Evolutionary conservation across 2,888 invertebrate species (phyloP).

Genomic region (Acanthosoma haemorrhoidale): DNA sequence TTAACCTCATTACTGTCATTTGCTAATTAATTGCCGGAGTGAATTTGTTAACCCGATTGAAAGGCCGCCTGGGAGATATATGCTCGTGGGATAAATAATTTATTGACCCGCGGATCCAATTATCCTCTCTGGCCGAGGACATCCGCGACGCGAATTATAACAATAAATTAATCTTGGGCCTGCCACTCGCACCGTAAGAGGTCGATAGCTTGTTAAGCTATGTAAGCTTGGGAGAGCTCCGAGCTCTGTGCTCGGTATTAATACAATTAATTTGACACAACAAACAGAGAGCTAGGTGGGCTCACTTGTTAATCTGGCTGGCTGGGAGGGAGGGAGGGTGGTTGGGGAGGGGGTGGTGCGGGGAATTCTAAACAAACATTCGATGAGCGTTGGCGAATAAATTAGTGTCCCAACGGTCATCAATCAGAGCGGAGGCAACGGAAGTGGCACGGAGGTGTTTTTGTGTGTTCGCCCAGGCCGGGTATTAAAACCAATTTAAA

Average conservation of each 20-base stretch:
- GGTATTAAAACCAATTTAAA: slow-evolving; percentile 39
- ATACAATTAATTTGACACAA: slow-evolving; percentile 38
- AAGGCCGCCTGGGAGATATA: slow-evolving; percentile 18
- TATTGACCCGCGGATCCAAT: not conserved
- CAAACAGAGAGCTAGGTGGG: slow-evolving; percentile 31
- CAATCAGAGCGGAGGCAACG: slow-evolving; percentile 27
- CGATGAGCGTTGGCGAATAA: slow-evolving; percentile 27
- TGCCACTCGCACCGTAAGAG: not conserved
- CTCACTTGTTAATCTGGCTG: not conserved
- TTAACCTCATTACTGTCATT: slow-evolving; percentile 28
- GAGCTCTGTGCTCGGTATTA: slow-evolving; percentile 24
- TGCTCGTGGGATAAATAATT: not conserved
- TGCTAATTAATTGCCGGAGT: slow-evolving; percentile 32
- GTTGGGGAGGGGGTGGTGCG: not conserved
- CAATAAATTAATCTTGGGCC: slow-evolving; percentile 37
- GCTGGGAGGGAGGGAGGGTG: not conserved
- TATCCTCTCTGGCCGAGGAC: too few relatives aligned
- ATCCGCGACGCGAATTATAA: slow-evolving; percentile 13
- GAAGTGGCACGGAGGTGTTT: slow-evolving; percentile 12
- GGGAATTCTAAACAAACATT: slow-evolving; percentile 35
- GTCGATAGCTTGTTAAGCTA: slow-evolving; percentile 38
- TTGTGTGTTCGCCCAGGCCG: not conserved
- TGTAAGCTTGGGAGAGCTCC: slow-evolving; percentile 25
- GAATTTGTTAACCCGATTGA: slow-evolving; percentile 7
- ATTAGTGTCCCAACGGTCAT: slow-evolving; percentile 31